Evolutionary conservation across 2,113 vertebrate species (phyloP), one percentile per base, ranked within the genome.

Genomic region (Ammodytes dubius): DNA sequence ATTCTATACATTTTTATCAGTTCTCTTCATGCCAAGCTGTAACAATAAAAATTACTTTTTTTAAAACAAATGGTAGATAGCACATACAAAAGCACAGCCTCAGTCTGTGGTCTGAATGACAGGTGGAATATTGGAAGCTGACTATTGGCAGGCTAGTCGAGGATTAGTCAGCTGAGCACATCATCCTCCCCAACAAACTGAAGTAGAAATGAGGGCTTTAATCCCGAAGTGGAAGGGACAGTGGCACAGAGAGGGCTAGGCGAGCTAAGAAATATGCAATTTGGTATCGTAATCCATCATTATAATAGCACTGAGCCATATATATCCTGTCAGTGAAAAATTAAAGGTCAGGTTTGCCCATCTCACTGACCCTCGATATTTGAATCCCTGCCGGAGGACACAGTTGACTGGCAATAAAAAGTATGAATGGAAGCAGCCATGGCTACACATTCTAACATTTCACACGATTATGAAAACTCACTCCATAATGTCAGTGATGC

Each of bases 201-300:
- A 85, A 91, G 91, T 88, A 84, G 85, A 91, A 87, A 90, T 88
- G 82, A 91, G 83, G 87, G 53, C 66, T 89, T 87, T 89, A 92
- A 91, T 91, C 87, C 27, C 77, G 59, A 88, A 67, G 75, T 43
- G 73, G 81, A 83, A 37, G 52, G 47, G 76, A 45, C 79, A 71
- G 50, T 77, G 83, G 65, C 66, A 40, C 69, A 76, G 52, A 79
- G 63, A 2, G 4, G 82, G 79, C 70, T 70, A 56, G 79, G 43
- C 15, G 13, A 73, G 81, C 2, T n/a, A 17, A 59, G 67, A 87
- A 82, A 27, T 72, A 74, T 87, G 70, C 57, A 59, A 72, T 79
- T 66, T 82, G 57, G 39, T 60, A 70, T 87, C 84, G 68, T 81
- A 81, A 87, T 78, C 70, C 57, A 63, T 6, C 10, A 15, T 59